Percentiles rank a stretch among this genome's conserved stretches.
These are phyloP conservation scores for Eupithecia vulgata DNA, from an alignment of 2,888 invertebrate species.

Conservation along the genomic window DNA sequence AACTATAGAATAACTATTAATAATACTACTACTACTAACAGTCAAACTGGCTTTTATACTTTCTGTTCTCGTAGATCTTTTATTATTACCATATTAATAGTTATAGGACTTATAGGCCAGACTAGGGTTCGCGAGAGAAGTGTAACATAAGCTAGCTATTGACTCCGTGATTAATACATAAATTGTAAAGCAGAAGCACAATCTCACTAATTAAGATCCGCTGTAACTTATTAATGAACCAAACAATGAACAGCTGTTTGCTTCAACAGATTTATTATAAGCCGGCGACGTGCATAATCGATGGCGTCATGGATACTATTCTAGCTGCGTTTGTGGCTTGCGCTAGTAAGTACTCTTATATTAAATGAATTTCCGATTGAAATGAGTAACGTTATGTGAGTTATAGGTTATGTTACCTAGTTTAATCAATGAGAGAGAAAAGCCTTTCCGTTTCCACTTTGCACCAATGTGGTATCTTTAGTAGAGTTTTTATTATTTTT, in stretches of 20 bases:
- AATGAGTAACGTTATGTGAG: not conserved
- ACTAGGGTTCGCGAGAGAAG: not conserved
- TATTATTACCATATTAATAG: not conserved
- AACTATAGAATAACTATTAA: too few relatives aligned
- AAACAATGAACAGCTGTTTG: conserved; percentile 46
- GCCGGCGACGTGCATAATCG: conserved; percentile 80
- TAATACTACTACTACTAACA: too few relatives aligned
- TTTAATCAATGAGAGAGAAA: not conserved
- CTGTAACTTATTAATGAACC: conserved; percentile 47
- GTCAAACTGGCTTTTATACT: not conserved
- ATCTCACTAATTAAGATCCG: conserved; percentile 42
- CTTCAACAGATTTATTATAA: conserved; percentile 77
- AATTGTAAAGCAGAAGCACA: conserved; percentile 17
- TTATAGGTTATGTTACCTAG: not conserved
- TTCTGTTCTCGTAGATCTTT: not conserved
- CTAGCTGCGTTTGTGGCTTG: conserved; percentile 76
- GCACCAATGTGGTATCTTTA: not conserved
- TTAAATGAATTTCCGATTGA: not conserved
- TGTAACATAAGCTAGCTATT: not conserved
- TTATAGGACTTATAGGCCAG: not conserved
- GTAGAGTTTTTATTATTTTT: too few relatives aligned
- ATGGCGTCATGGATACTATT: conserved; percentile 79
- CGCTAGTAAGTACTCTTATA: conserved; percentile 66
- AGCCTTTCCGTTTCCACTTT: not conserved
- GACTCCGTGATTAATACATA: conserved; percentile 6